These are phyloP conservation scores for Acleris cristana DNA, from an alignment of 2,888 invertebrate genomes.

Conservation along the genomic window DNA sequence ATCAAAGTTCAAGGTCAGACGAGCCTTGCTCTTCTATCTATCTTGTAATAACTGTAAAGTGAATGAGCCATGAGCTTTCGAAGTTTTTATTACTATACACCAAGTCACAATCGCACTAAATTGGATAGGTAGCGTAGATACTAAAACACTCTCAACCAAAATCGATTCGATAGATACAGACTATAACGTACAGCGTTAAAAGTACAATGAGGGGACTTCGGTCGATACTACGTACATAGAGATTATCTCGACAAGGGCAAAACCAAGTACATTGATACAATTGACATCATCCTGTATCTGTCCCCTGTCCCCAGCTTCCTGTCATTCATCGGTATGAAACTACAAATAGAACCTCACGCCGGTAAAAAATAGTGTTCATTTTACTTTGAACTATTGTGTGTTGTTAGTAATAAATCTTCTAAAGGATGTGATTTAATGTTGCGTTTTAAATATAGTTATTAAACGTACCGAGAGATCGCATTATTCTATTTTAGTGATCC, in stretches of 20 bases:
- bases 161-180: too few relatives aligned
- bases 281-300: slow-evolving; percentile 70
- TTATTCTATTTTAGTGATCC: neutral
- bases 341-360: slow-evolving; percentile 42
- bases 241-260: slow-evolving; percentile 75
- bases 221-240: slow-evolving; percentile 44
- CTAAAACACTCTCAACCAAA: too few relatives aligned
- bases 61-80: too few relatives aligned
- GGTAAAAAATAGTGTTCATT: slow-evolving; percentile 42
- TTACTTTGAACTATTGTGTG: slow-evolving; percentile 18
- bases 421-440: slow-evolving; percentile 19
- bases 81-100: too few relatives aligned
- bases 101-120: too few relatives aligned
- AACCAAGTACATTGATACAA: slow-evolving; percentile 56
- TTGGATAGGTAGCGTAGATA: too few relatives aligned
- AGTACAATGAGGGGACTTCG: neutral
- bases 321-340: slow-evolving; percentile 57
- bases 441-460: slow-evolving; percentile 33
- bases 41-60: too few relatives aligned
- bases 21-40: too few relatives aligned
- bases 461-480: slow-evolving; percentile 1
- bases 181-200: neutral
- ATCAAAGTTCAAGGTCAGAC: too few relatives aligned
- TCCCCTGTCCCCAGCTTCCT: slow-evolving; percentile 48
- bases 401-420: slow-evolving; percentile 28